A percentile compares a stretch with the other conserved stretches of the same genome.
Conservation (phyloP, 2,888 invertebrate species). For the Tortrix viridana region DNA sequence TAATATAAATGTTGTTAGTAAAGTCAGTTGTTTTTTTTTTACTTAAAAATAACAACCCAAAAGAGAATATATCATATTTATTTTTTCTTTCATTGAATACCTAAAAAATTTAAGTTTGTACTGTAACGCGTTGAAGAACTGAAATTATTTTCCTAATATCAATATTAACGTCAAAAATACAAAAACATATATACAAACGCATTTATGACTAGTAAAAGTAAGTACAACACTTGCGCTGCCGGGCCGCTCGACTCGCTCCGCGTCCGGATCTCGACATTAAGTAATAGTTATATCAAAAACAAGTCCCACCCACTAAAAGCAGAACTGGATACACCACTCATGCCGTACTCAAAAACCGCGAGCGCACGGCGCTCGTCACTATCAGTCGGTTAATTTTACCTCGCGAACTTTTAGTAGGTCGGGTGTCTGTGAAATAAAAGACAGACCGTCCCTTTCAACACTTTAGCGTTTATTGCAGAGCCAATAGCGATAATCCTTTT, state of each 20-base stretch:
- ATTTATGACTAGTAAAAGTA: constrained; percentile 81
- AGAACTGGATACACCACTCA: constrained; percentile 54
- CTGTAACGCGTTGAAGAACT: constrained; percentile 57
- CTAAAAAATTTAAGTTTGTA: constrained; percentile 59
- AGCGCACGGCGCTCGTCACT: constrained; percentile 37
- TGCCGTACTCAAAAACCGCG: constrained; percentile 42
- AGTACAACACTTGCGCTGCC: constrained; percentile 68
- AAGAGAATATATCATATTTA: constrained; percentile 63
- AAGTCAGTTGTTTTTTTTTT: constrained; percentile 7
- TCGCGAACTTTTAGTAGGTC: constrained; percentile 52
- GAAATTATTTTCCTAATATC: constrained; percentile 65
- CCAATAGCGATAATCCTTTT: background rate
- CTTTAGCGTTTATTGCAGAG: background rate
- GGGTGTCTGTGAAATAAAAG: constrained; percentile 55
- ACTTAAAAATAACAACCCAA: constrained; percentile 53
- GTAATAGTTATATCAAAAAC: constrained; percentile 69
- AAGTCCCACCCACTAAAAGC: constrained; percentile 57
- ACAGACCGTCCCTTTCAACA: constrained; percentile 18
- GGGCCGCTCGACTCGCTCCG: constrained; percentile 51
- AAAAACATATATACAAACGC: constrained; percentile 75
- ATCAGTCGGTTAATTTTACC: constrained; percentile 32
- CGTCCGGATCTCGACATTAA: constrained; percentile 49
- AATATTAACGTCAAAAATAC: constrained; percentile 68
- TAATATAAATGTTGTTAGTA: constrained; percentile 62
- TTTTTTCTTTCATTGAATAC: constrained; percentile 58